These are phyloP conservation scores for Sycophaga agraensis DNA, from an alignment of 1,140 invertebrate species.

Conservation along the genomic window DNA sequence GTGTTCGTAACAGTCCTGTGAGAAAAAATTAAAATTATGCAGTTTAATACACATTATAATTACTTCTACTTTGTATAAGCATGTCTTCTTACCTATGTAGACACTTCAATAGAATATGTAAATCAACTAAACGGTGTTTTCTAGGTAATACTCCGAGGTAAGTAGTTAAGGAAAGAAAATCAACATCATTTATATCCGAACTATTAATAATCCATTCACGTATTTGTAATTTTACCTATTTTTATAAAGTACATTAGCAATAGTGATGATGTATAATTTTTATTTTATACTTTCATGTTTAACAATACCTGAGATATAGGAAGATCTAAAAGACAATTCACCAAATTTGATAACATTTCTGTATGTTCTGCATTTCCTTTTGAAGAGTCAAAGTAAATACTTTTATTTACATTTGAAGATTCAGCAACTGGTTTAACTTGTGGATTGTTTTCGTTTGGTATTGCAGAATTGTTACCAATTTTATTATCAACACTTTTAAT, in stretches of 20 bases:
- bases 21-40: neutral
- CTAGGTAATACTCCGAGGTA: conserved; percentile 52
- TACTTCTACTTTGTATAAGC: neutral
- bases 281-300: conserved; percentile 1
- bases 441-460: neutral
- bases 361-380: conserved; percentile 41
- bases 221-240: conserved; percentile 51
- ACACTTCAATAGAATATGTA: conserved; percentile 49
- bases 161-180: conserved; percentile 50
- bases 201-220: conserved; percentile 49
- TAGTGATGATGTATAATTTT: conserved; percentile 9
- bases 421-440: neutral
- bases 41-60: neutral
- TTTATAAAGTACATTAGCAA: neutral
- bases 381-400: conserved; percentile 30
- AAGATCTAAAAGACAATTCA: conserved; percentile 49
- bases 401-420: conserved; percentile 23
- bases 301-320: conserved; percentile 46
- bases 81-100: conserved; percentile 46
- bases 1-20: conserved; percentile 11
- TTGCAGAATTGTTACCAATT: neutral
- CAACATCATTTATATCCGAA: conserved; percentile 47
- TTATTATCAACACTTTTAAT: neutral
- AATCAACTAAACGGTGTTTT: conserved; percentile 49
- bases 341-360: conserved; percentile 44